Evolutionary conservation across 1,140 invertebrate genomes (phyloP), one percentile per base, ranked within the genome.

Genomic region (Matsumurasca onukii): DNA sequence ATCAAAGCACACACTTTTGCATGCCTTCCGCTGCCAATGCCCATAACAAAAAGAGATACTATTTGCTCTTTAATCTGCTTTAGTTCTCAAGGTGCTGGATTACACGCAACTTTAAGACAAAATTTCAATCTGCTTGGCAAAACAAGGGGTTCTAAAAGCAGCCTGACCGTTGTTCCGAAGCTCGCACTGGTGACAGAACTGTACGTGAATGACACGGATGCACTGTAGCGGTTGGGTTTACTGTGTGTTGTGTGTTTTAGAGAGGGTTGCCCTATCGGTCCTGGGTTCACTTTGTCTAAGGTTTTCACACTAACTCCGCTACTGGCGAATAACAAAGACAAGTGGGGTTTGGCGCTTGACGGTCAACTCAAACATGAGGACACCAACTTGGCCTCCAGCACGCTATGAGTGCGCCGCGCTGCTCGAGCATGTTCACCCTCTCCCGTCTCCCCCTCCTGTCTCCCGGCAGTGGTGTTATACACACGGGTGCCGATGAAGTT

Each of bases 361-460:
- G 98, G 98, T 51, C 97, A 99, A 82, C 88, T 99, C 73, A 99
- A 99, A 82, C 96, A 99, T 81, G 97, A 99, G 84, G 98, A 99
- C 83, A 99, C 98, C 76, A 99, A 99, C 86, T 87, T 99, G 76
- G 96, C 94, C 71, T 95, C 93, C 69, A 94, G 92, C 73, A 97
- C 94, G 74, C 90, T 96, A 91, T 95, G 88, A 91, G 90, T 75
- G 51, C 24, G 22, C 25, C 29, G 49, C n/a, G n/a, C n/a, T n/a
- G n/a, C n/a, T 51, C 51, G 62, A 15, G 20, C 30, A 31, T 51
- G 49, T 59, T 27, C 22, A 20, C n/a, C 9, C 52, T n/a, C n/a
- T n/a, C n/a, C 17, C 17, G 34, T 9, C 34, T 39, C 34, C 34
- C 34, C 34, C 34, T 17, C 17, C 34, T 17, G 5, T 17, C 34